Evolutionary conservation across 2,888 invertebrate genomes (phyloP).

Genomic region (Masnerella sp.): DNA sequence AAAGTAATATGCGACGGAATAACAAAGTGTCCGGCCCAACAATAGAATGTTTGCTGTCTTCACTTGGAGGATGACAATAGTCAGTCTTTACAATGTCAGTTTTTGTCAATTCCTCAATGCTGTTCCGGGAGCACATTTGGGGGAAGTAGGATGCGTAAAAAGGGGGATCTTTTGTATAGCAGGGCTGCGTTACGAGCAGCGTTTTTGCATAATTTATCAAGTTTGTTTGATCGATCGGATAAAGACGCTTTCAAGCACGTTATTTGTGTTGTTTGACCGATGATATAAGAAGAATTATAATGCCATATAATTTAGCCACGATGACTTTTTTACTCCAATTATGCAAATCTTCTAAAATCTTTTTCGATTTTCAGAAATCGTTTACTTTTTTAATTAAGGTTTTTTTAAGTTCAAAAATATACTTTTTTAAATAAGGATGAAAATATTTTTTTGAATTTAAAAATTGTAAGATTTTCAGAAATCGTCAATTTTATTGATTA

Average conservation of each 20-base stretch:
- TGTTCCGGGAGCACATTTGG: constrained; percentile 57
- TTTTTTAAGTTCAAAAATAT: no score
- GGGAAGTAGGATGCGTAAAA: constrained; percentile 54
- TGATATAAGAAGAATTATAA: constrained; percentile 40
- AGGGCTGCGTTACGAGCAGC: constrained; percentile 61
- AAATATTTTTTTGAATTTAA: no score
- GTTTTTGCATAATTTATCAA: constrained; percentile 73
- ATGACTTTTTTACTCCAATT: no score
- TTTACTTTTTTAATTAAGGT: no score
- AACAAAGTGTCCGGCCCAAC: constrained; percentile 64
- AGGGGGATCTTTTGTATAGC: constrained; percentile 55
- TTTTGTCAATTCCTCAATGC: constrained; percentile 72
- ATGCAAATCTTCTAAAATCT: no score
- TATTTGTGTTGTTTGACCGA: constrained; percentile 51
- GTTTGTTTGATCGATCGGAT: constrained; percentile 72
- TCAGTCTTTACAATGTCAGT: constrained; percentile 73
- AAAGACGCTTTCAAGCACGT: constrained; percentile 55
- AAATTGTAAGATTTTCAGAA: no score
- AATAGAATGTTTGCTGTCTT: constrained; percentile 76
- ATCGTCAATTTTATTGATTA: no score
- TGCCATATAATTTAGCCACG: constrained; percentile 22
- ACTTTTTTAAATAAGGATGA: no score
- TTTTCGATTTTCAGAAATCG: no score
- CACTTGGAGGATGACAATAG: constrained; percentile 71
- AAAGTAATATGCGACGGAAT: constrained; percentile 50